Evolutionary conservation across 2,113 vertebrate genomes (phyloP).

Genomic region (Nansenia antarctica): DNA sequence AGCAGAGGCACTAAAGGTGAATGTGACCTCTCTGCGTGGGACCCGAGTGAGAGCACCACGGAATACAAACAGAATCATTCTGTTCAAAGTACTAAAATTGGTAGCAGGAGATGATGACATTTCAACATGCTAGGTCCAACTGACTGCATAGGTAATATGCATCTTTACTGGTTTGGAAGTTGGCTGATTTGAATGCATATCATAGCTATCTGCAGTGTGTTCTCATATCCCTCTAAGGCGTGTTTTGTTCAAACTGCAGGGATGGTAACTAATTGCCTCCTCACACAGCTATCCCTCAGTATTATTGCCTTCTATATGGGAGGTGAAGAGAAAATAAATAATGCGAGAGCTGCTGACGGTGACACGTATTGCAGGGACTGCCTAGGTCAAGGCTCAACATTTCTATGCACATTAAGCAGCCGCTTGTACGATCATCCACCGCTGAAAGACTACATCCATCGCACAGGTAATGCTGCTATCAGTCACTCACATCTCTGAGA

Average conservation of each 20-base stretch:
- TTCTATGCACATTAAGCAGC: background rate
- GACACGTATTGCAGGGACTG: background rate
- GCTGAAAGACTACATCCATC: background rate
- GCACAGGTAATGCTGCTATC: background rate
- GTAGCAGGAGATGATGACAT: background rate
- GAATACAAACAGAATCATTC: background rate
- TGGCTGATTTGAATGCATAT: too few species aligned
- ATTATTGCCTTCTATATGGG: background rate
- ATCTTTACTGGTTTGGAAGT: too few species aligned
- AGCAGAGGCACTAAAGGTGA: background rate
- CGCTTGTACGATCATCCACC: background rate
- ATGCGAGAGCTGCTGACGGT: background rate
- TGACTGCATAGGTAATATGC: background rate
- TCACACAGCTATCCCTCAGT: background rate
- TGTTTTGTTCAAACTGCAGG: too few species aligned
- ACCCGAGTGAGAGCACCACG: background rate
- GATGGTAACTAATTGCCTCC: background rate
- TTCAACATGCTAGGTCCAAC: background rate
- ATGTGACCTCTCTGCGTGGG: background rate
- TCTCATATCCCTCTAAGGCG: too few species aligned
- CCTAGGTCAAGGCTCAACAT: slow-evolving; percentile 15
- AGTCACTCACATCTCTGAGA: background rate
- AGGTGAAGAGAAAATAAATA: background rate
- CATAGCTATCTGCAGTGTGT: too few species aligned
- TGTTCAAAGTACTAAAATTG: background rate